phyloP scores from a whole-genome alignment of 2,888 invertebrate genomes.

The Aspidiotus destructor region DNA sequence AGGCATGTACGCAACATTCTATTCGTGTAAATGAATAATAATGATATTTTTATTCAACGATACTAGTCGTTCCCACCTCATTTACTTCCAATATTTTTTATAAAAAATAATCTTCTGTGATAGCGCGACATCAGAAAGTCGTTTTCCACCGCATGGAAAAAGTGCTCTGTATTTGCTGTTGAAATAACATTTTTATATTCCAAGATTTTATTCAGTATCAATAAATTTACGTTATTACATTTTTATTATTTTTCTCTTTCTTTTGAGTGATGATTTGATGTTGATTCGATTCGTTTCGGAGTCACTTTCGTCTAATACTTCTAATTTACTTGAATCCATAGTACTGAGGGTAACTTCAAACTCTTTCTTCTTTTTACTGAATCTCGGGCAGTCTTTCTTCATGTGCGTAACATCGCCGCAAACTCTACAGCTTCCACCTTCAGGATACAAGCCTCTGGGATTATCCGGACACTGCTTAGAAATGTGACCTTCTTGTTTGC shows the following conservation, averaged over 20 bases:
- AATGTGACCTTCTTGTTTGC: slow-evolving; percentile 77
- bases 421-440: slow-evolving; percentile 68
- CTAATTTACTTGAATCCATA: slow-evolving; percentile 44
- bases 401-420: slow-evolving; percentile 81
- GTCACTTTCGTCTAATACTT: slow-evolving; percentile 42
- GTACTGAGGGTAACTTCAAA: slow-evolving; percentile 46
- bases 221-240: slow-evolving; percentile 12
- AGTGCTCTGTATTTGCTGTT: too few species aligned
- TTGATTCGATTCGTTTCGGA: neutral
- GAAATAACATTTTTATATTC: too few species aligned
- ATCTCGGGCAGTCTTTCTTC: slow-evolving; percentile 66
- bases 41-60: neutral
- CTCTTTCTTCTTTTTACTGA: slow-evolving; percentile 44
- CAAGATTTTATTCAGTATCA: too few species aligned
- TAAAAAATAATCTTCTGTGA: too few species aligned
- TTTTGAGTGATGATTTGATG: neutral
- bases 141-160: too few species aligned
- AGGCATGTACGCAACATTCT: too few species aligned
- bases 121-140: too few species aligned
- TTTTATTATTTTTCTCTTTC: slow-evolving; percentile 21
- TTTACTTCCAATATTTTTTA: neutral
- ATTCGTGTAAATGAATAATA: too few species aligned
- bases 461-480: slow-evolving; percentile 81
- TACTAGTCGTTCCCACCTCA: neutral
- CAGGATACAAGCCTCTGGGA: slow-evolving; percentile 74